Conservation (phyloP, 2,797 vertebrate species). For the Eutrigla gurnardus region DNA sequence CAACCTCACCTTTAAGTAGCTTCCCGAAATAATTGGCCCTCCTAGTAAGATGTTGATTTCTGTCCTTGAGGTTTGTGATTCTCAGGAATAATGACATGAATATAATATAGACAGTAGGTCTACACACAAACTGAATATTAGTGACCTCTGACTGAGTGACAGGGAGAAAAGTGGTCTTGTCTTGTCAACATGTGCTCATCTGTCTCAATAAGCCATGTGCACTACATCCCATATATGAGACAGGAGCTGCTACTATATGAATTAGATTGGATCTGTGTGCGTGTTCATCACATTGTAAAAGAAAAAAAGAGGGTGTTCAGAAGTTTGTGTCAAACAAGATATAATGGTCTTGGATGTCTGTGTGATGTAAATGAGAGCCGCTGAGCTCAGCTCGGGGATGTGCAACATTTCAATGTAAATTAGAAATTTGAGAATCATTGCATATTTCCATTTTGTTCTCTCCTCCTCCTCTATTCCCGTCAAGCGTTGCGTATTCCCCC, state of each 20-base stretch:
- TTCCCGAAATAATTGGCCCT: too few relatives aligned
- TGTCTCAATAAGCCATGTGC: constrained; percentile 20
- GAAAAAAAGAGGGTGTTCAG: constrained; percentile 22
- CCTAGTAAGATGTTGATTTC: too few relatives aligned
- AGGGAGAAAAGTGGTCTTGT: not conserved
- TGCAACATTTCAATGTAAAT: constrained; percentile 56
- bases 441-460: constrained; percentile 33
- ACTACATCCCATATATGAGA: constrained; percentile 14
- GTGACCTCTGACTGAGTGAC: not conserved
- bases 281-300: constrained; percentile 15
- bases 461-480: constrained; percentile 22
- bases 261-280: constrained; percentile 19
- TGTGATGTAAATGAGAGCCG: constrained; percentile 56
- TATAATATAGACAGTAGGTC: not conserved
- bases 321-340: constrained; percentile 42
- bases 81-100: not conserved
- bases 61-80: not conserved
- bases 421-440: constrained; percentile 45
- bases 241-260: constrained; percentile 6
- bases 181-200: constrained; percentile 17
- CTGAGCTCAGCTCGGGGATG: constrained; percentile 37
- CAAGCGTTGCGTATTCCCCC: constrained; percentile 16
- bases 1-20: not conserved
- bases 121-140: not conserved
- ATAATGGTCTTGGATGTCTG: constrained; percentile 44